Base-by-base conservation (phyloP, 2,888 invertebrate genomes). In the Harpagoxenus sublaevis region DNA sequence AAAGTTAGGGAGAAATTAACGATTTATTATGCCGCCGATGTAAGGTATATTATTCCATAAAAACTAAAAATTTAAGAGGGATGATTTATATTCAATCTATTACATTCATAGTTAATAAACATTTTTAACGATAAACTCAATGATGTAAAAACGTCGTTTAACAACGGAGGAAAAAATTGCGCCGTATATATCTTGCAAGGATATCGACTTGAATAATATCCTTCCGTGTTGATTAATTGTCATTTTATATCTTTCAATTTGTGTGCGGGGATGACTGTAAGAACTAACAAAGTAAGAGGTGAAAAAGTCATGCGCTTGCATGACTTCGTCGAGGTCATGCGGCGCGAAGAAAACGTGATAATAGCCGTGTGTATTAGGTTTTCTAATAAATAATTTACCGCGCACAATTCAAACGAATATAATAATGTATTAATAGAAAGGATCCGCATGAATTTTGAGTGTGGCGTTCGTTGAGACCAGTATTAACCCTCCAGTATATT, bases 261-360 rank as follows among this genome's bases (percentile, higher is more conserved):
- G 3, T n/a, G 0, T 18, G 10, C 0, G 28, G 28, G 28, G 28
- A 60, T n/a, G 3, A 42, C 2, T 42, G 28, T 60, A 42, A 57
- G 10, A 57, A 75, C 28, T 74, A 31, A 23, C 23, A 23, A 23
- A 31, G 31, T 42, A 63, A 75, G 1, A 75, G 63, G 23, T 51
- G 35, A 63, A 75, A 48, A 28, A 42, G 2, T 63, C 1, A 51
- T 23, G n/a, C 15, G n/a, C 9, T 48, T 63, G 23, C 23, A 48
- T 35, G 23, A 23, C 23, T 23, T 75, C 12, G n/a, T 9, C 45
- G 63, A 75, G 75, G 75, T 63, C 75, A 63, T 48, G 8, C 45
- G 10, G 6, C 1, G 15, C 9, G 12, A n/a, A 35, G 48, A 23
- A 48, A 75, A 39, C 48, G 1, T 23, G 35, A 48, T 23, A 15